phyloP scores from a whole-genome alignment of 2,113 vertebrate genomes.

The Mungos mungo region DNA sequence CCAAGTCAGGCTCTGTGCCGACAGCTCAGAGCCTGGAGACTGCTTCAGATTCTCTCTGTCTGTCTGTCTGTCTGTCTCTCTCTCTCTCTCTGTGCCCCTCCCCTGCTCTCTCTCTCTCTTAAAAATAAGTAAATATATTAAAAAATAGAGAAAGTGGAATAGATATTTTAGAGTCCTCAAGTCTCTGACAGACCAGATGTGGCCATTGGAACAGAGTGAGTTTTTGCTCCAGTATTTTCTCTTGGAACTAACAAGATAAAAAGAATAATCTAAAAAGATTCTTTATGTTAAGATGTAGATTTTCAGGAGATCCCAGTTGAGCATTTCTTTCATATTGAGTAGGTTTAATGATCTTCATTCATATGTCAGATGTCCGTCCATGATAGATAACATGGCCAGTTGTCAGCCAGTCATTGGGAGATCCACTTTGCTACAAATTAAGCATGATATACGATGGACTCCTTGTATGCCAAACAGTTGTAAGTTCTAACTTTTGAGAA shows the following conservation, averaged over 20 bases:
- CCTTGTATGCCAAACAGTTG: not conserved
- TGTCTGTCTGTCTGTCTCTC: too few species aligned
- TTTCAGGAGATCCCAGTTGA: not conserved
- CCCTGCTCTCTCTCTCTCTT: too few species aligned
- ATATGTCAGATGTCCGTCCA: not conserved
- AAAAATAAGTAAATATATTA: too few species aligned
- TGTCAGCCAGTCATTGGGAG: not conserved
- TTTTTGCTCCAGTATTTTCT: not conserved
- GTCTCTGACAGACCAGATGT: not conserved
- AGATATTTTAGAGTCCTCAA: not conserved
- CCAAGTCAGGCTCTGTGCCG: too few species aligned
- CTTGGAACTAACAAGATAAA: not conserved
- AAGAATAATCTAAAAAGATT: constrained; percentile 5
- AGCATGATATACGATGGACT: not conserved
- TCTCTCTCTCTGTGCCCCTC: too few species aligned
- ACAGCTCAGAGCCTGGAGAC: too few species aligned
- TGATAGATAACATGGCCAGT: not conserved
- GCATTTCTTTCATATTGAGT: not conserved
- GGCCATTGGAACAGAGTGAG: not conserved
- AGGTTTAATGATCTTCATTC: constrained; percentile 4
- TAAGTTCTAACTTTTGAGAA: not conserved
- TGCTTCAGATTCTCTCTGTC: too few species aligned
- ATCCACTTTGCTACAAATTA: constrained; percentile 1
- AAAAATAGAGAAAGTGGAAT: too few species aligned
- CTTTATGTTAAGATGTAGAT: not conserved